Conservation (phyloP, 1,140 invertebrate genomes). For the Bradysia coprophila region DNA sequence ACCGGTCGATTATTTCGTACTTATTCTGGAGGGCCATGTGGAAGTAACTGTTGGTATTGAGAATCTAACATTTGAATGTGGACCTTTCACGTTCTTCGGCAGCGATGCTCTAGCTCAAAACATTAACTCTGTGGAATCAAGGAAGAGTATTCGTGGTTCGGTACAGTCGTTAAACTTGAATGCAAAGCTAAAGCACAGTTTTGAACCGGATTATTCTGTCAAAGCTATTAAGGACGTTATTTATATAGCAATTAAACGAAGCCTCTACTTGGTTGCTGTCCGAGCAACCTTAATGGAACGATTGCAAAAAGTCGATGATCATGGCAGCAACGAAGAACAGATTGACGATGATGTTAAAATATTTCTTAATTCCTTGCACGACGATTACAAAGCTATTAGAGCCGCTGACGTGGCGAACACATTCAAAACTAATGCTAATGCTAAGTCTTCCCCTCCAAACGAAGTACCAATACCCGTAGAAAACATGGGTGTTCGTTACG, state of each 20-base stretch:
- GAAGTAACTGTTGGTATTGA: conserved; percentile 76
- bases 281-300: conserved; percentile 67
- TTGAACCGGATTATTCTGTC: conserved; percentile 85
- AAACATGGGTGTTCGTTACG: too few relatives aligned
- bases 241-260: conserved; percentile 60
- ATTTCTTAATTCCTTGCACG: too few relatives aligned
- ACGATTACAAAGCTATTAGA: too few relatives aligned
- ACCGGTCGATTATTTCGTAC: conserved; percentile 79
- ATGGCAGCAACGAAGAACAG: conserved; percentile 35
- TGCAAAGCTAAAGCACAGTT: conserved; percentile 53
- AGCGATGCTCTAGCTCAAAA: conserved; percentile 64
- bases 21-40: conserved; percentile 82
- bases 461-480: too few relatives aligned
- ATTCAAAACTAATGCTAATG: too few relatives aligned
- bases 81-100: conserved; percentile 91
- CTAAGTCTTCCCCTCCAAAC: too few relatives aligned
- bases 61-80: conserved; percentile 78
- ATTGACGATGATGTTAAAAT: conserved; percentile 61
- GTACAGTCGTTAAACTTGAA: conserved; percentile 68
- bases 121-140: conserved; percentile 47
- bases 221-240: conserved; percentile 65
- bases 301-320: conserved; percentile 29
- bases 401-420: too few relatives aligned
- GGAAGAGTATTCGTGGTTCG: conserved; percentile 45
- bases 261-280: conserved; percentile 73